These are phyloP conservation scores for Callaeas wilsoni DNA, from an alignment of 2,113 vertebrate genomes.

Conservation along the genomic window DNA sequence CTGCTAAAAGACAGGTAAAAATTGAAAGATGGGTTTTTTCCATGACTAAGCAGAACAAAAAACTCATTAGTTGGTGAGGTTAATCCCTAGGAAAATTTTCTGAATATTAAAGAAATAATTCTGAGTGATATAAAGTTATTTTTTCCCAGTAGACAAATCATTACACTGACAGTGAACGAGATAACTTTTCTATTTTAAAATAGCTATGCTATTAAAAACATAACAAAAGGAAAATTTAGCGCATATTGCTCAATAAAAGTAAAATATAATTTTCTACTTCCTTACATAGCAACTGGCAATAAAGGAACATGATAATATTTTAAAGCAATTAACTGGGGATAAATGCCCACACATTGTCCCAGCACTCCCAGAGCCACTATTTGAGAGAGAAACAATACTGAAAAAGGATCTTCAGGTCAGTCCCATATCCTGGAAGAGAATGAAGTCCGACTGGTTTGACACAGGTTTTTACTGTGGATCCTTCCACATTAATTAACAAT, in stretches of 20 bases:
- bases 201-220: conserved; percentile 14
- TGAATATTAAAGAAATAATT: conserved; percentile 36
- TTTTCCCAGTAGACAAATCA: not conserved
- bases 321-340: conserved; percentile 10
- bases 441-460: not conserved
- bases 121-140: not conserved
- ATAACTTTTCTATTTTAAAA: conserved; percentile 13
- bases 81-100: conserved; percentile 5
- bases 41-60: conserved; percentile 9
- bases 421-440: not conserved
- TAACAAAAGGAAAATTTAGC: not conserved
- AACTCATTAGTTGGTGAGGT: not conserved
- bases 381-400: not conserved
- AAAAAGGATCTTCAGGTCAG: not conserved
- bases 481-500: not conserved
- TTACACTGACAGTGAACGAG: not conserved
- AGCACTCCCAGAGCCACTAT: not conserved
- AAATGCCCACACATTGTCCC: not conserved
- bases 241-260: not conserved
- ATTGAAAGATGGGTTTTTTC: not conserved
- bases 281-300: not conserved
- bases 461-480: not conserved
- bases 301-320: not conserved
- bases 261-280: conserved; percentile 29
- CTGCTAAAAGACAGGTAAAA: not conserved